Base-by-base conservation (phyloP, 2,888 invertebrate genomes). In the Chydorus sphaericus region DNA sequence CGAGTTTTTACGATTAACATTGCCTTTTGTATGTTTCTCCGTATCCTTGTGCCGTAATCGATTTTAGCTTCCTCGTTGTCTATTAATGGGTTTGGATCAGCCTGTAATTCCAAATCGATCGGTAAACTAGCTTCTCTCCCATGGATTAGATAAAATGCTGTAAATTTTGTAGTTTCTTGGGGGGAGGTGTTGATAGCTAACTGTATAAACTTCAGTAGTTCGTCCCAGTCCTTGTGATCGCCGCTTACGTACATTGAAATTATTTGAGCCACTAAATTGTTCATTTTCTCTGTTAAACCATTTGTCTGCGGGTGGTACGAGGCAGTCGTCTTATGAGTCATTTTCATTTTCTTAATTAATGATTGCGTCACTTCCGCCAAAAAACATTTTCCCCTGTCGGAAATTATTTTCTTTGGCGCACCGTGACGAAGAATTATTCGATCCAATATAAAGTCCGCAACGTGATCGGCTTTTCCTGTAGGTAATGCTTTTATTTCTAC, bases 281-380 rank as follows among this genome's bases (percentile, higher is more conserved):
- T 64, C 28, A 61, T 59, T 7, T 59, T 36, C 56, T 64, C 64
- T 0, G 57, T 58, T 4, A 62, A 28, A 0, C 64, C 64, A 36
- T 64, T 63, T 0, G 30, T 30, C n/a, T 59, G 38, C 0, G 62
- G 62, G 6, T 60, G 56, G 51, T 59, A 63, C 1, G 61, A 53
- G 3, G 59, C 53, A 11, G 63, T 62, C n/a, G 55, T 59, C 5
- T 33, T 33, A 38, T 61, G 59, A 7, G 56, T 37, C 10, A 59
- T 53, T 3, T 57, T 58, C 23, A 62, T 6, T 1, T 30, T 28
- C 10, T 29, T 30, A 7, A 49, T 20, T 5, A 61, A 16, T 39
- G 58, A 48, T 29, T 49, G 39, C n/a, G 62, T 48, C 14, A 62
- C 14, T 16, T 56, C 56, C 4, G 59, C 58, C 5, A 52, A 14